These are phyloP conservation scores for Tenthredo scrophulariae DNA, from an alignment of 2,888 invertebrate genomes.

Conservation along the genomic window DNA sequence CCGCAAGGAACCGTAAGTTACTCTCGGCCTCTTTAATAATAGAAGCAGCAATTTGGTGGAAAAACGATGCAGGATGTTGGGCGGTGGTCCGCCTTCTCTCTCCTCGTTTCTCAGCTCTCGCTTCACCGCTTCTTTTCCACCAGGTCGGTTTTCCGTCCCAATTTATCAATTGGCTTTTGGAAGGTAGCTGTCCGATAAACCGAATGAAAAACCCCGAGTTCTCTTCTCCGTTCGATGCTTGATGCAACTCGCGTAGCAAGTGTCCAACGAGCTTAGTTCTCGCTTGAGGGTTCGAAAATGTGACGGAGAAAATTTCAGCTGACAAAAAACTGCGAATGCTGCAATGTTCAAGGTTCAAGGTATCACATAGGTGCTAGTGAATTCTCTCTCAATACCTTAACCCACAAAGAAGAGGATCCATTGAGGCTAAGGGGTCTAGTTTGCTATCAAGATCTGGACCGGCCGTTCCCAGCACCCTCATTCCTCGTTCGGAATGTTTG, in stretches of 20 bases:
- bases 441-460: conserved; percentile 39
- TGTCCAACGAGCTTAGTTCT: background rate
- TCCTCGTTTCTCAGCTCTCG: conserved; percentile 34
- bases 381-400: background rate
- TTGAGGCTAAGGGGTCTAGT: background rate
- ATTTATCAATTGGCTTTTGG: conserved; percentile 49
- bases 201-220: background rate
- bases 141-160: conserved; percentile 8
- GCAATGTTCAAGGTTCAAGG: background rate
- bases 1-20: conserved; percentile 40
- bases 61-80: conserved; percentile 50
- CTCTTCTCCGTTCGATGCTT: background rate
- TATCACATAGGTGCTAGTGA: background rate
- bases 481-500: conserved; percentile 33
- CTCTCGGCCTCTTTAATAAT: conserved; percentile 53
- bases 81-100: conserved; percentile 12
- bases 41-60: conserved; percentile 55
- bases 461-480: conserved; percentile 21
- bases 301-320: background rate
- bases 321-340: background rate
- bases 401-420: conserved; percentile 22
- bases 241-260: conserved; percentile 32
- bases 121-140: conserved; percentile 21
- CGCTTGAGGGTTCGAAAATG: background rate
- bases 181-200: conserved; percentile 27